phyloP scores from a whole-genome alignment of 2,888 invertebrate species.

The Noctua pronuba region DNA sequence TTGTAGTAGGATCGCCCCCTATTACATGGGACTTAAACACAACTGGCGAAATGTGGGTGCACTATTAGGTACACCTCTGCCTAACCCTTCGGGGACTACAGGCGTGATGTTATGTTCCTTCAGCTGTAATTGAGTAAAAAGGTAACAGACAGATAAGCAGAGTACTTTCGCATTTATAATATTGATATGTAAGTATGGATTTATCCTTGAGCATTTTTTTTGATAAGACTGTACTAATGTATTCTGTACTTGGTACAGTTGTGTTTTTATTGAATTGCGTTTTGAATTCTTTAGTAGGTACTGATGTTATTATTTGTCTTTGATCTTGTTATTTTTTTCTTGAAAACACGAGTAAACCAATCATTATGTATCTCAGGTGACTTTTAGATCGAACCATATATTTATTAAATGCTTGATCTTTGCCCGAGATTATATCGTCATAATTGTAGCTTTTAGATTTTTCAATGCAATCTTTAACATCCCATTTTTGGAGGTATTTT shows the following conservation, averaged over 20 bases:
- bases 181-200: not conserved
- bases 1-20: too few relatives aligned
- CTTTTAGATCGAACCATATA: too few relatives aligned
- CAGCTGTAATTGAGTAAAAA: too few relatives aligned
- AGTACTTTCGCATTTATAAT: not conserved
- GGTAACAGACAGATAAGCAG: not conserved
- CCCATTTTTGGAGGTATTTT: too few relatives aligned
- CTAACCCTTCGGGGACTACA: too few relatives aligned
- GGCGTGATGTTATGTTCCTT: too few relatives aligned
- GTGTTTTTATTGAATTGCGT: conserved; percentile 38
- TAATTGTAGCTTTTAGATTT: too few relatives aligned
- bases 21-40: too few relatives aligned
- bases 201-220: conserved; percentile 53
- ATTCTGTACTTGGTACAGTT: conserved; percentile 29
- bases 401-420: not conserved
- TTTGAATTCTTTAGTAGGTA: conserved; percentile 24
- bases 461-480: too few relatives aligned
- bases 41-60: too few relatives aligned
- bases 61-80: too few relatives aligned
- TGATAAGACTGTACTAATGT: conserved; percentile 61
- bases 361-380: not conserved
- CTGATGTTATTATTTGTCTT: not conserved
- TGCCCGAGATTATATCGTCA: not conserved
- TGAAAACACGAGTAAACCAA: not conserved
- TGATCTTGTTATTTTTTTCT: not conserved